Evolutionary conservation across 2,888 invertebrate genomes (phyloP), one percentile per base, ranked within the genome.

Genomic region (Monoplex corrugatus): DNA sequence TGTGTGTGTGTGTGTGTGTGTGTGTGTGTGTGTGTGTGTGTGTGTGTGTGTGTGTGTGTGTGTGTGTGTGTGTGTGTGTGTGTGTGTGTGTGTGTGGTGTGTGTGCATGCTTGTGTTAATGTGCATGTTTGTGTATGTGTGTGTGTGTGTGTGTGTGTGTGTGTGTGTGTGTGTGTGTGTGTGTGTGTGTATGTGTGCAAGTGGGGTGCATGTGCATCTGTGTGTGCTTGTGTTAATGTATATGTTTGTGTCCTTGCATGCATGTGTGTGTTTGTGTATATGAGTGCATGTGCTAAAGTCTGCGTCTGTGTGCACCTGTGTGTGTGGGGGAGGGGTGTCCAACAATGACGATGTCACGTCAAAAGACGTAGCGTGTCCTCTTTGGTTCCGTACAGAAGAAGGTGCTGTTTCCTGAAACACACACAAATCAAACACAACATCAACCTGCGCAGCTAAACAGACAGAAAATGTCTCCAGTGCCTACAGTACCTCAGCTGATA

Each of bases 311-410:
- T n/a, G n/a, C n/a, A n/a, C n/a, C n/a, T n/a, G n/a, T n/a, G 50
- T 50, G 50, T 16, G 16, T 50, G 16, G 50, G 10, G 57, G 57
- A 10, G 16, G 1, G 57, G 16, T 28, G 19, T 57, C 28, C 19
- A 57, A 57, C 57, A 16, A 16, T 78, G 35, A 2, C 50, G 57
- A 40, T 32, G 57, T 87, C 87, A 87, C 0, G 86, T 89, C n/a
- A 90, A 44, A 13, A 90, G 89, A 6, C 89, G 89, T 63, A 91
- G 68, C 6, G 84, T 93, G 84, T 94, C 94, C 88, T 94, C 94
- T 87, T 94, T 94, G 35, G 93, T 91, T 78, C 94, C 93, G 92
- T 94, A 94, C 87, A 94, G 87, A 10, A 94, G 92, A 28, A 94
- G 92, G 89, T 92, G 94, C 78, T 90, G 92, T 88, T 92, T 93